phyloP scores from a whole-genome alignment of 2,888 invertebrate species.

The Drosophila mulleri region DNA sequence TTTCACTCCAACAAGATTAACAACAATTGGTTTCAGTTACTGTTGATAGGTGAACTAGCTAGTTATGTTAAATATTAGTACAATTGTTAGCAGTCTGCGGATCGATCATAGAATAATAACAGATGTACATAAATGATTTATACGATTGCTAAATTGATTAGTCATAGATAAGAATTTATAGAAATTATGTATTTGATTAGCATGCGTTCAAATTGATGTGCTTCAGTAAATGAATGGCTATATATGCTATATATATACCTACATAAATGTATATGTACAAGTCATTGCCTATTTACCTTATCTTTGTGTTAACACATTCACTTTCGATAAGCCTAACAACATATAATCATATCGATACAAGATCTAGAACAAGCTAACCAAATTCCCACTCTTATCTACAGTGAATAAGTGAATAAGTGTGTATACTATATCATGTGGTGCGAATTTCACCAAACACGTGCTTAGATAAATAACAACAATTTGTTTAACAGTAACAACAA shows the following conservation, averaged over 20 bases:
- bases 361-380: slow-evolving; percentile 19
- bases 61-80: slow-evolving; percentile 10
- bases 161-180: slow-evolving; percentile 2
- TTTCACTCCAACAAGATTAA: slow-evolving; percentile 48
- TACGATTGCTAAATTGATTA: slow-evolving; percentile 1
- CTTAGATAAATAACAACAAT: slow-evolving; percentile 34
- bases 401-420: slow-evolving; percentile 1
- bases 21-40: slow-evolving; percentile 9
- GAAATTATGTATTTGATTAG: not conserved
- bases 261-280: not conserved
- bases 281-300: slow-evolving; percentile 23
- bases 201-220: not conserved
- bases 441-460: slow-evolving; percentile 29
- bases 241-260: not conserved
- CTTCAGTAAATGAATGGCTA: not conserved
- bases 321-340: slow-evolving; percentile 32
- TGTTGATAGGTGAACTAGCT: not conserved
- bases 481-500: not conserved
- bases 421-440: not conserved
- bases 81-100: slow-evolving; percentile 18
- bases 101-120: slow-evolving; percentile 19
- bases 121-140: slow-evolving; percentile 3
- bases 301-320: slow-evolving; percentile 35
- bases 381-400: slow-evolving; percentile 18
- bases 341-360: slow-evolving; percentile 25